These are phyloP conservation scores for Iphiclides podalirius DNA, from an alignment of 2,888 invertebrate genomes.

Conservation along the genomic window DNA sequence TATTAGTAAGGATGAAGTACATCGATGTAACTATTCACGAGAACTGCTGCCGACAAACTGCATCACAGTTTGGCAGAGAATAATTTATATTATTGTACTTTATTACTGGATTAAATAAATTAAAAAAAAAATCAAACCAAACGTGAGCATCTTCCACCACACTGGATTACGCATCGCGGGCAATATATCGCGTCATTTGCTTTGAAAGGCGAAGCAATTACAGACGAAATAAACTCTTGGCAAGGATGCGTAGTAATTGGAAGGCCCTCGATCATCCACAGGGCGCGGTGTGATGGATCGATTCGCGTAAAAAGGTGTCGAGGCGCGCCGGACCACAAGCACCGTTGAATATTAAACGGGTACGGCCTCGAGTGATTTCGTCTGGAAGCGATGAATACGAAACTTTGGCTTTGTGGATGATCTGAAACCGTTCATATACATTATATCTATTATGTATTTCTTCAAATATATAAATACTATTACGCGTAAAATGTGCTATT, in stretches of 20 bases:
- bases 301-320: slow-evolving; percentile 49
- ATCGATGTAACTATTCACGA: no score
- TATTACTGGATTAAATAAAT: no score
- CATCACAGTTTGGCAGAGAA: no score
- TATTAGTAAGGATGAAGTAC: no score
- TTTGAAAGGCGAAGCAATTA: slow-evolving; percentile 47
- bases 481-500: no score
- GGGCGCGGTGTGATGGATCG: slow-evolving; percentile 50
- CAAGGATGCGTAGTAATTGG: slow-evolving; percentile 58
- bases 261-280: slow-evolving; percentile 47
- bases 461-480: no score
- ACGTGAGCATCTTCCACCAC: no score
- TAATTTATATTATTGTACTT: no score
- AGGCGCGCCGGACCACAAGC: slow-evolving; percentile 48
- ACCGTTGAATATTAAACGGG: slow-evolving; percentile 63
- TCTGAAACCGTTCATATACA: no score
- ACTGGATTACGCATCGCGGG: slow-evolving; percentile 31
- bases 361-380: slow-evolving; percentile 52
- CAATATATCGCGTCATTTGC: slow-evolving; percentile 31
- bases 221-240: slow-evolving; percentile 47
- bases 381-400: slow-evolving; percentile 37
- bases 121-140: no score
- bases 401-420: slow-evolving; percentile 15
- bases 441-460: no score
- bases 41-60: no score